These are phyloP conservation scores for Eidolon helvum DNA, from an alignment of 2,113 vertebrate genomes.

Conservation along the genomic window DNA sequence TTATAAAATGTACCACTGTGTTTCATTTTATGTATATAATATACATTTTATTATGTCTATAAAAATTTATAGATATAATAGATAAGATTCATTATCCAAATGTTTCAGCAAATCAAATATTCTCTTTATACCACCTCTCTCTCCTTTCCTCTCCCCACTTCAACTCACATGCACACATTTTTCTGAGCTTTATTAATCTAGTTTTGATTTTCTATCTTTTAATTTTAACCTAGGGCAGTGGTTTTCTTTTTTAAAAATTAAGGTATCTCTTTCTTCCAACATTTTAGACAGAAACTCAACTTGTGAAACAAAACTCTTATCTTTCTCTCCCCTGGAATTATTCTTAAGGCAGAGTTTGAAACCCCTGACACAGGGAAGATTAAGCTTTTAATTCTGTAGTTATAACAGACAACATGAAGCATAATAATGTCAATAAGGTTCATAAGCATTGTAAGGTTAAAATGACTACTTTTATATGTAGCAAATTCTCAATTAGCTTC, in stretches of 20 bases:
- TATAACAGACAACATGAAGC: not conserved
- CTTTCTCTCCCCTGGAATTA: not conserved
- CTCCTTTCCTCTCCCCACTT: too few relatives aligned
- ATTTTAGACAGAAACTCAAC: not conserved
- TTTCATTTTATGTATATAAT: not conserved
- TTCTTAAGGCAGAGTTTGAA: not conserved
- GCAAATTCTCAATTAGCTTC: slow-evolving; percentile 4
- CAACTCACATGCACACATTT: not conserved
- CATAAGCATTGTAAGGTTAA: not conserved
- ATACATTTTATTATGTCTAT: too few relatives aligned
- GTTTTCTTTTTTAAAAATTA: not conserved
- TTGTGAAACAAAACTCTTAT: not conserved
- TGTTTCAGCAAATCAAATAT: not conserved
- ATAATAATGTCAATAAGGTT: not conserved
- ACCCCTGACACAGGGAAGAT: not conserved
- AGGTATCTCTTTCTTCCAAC: not conserved
- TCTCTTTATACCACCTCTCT: not conserved
- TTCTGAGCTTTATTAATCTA: not conserved
- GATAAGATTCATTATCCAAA: not conserved
- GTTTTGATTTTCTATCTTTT: not conserved
- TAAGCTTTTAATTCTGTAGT: not conserved
- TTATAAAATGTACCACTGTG: not conserved
- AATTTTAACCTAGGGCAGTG: not conserved
- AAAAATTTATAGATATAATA: not conserved
- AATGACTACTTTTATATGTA: not conserved